These are phyloP conservation scores for Coronaproctus castanopsis DNA, from an alignment of 2,888 invertebrate species.

Conservation along the genomic window DNA sequence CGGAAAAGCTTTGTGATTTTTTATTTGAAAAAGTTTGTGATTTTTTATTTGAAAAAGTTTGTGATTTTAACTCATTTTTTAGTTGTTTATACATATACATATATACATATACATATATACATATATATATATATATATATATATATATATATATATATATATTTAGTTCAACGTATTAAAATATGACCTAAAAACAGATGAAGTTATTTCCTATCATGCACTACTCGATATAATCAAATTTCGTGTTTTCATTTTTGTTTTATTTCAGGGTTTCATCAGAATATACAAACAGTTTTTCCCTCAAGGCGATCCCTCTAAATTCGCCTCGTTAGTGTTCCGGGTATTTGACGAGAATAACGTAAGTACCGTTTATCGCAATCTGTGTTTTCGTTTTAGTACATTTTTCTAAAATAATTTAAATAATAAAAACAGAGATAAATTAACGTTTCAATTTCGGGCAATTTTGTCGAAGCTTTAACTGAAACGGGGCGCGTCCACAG, in stretches of 20 bases:
- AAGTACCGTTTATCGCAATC: conserved; percentile 32
- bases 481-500: too few species aligned
- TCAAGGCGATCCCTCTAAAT: conserved; percentile 96
- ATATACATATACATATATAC: too few species aligned
- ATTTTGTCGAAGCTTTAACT: too few species aligned
- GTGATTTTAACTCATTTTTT: too few species aligned
- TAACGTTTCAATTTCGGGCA: neutral
- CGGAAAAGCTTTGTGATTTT: too few species aligned
- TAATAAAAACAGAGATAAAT: neutral
- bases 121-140: too few species aligned
- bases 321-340: conserved; percentile 90
- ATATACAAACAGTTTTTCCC: conserved; percentile 99
- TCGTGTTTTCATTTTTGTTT: conserved; percentile 13
- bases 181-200: neutral
- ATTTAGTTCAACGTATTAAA: neutral
- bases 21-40: too few species aligned
- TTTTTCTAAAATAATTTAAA: neutral
- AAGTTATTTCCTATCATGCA: neutral
- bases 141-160: neutral
- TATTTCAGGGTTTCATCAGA: conserved; percentile 83
- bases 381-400: neutral
- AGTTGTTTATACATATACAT: too few species aligned
- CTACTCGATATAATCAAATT: too few species aligned
- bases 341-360: conserved; percentile 98
- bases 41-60: too few species aligned